Conservation (phyloP, 2,797 vertebrate genomes). For the Nannoperca australis region DNA sequence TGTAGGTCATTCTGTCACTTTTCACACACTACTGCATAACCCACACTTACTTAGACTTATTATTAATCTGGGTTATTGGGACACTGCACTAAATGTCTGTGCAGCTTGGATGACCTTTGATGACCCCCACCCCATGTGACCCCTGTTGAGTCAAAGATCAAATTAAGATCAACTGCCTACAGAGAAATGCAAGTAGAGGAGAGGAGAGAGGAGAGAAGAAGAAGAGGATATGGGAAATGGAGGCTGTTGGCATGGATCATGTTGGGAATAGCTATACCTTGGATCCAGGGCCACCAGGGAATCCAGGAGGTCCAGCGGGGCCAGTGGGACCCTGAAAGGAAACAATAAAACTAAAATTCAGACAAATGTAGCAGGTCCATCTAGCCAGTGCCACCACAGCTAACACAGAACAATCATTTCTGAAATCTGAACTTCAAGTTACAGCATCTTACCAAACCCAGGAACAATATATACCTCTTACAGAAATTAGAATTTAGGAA, state of each 20-base stretch:
- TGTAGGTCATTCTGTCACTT: not conserved
- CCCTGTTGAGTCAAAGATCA: constrained; percentile 6
- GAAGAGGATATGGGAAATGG: not conserved
- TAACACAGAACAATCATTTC: not conserved
- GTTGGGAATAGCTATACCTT: constrained; percentile 85
- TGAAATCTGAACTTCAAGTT: too few species aligned
- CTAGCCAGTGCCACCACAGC: not conserved
- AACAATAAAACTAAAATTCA: constrained; percentile 37
- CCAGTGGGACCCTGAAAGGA: constrained; percentile 92
- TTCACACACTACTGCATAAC: not conserved
- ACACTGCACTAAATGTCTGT: not conserved
- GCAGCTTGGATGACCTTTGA: not conserved
- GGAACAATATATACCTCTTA: not conserved
- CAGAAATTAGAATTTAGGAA: not conserved
- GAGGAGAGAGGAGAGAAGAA: not conserved
- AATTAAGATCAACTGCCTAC: not conserved
- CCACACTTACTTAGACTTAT: not conserved
- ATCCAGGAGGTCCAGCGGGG: constrained; percentile 94
- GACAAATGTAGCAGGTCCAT: not conserved
- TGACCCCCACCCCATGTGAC: not conserved
- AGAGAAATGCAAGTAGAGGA: not conserved
- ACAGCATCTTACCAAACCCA: not conserved
- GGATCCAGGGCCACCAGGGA: constrained; percentile 95
- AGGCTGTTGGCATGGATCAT: not conserved
- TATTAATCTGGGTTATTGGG: not conserved